phyloP scores from a whole-genome alignment of 2,888 invertebrate genomes.

The Mythimna lalbum region DNA sequence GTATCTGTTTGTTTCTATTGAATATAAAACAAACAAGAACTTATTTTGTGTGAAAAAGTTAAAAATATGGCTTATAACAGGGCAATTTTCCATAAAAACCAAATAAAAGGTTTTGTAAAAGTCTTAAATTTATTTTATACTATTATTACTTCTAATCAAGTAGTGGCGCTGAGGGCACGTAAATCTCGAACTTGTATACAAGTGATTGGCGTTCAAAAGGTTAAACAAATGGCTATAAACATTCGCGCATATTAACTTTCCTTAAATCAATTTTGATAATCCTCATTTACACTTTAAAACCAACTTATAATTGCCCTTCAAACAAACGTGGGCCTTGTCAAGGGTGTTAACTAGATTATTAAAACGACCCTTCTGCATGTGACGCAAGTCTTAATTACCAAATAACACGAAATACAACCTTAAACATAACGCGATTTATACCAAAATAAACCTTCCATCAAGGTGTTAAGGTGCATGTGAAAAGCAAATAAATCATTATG shows the following conservation, averaged over 20 bases:
- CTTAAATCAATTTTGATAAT: slow-evolving; percentile 18
- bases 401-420: slow-evolving; percentile 38
- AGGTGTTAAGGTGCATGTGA: slow-evolving; percentile 32
- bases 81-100: no score
- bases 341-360: slow-evolving; percentile 53
- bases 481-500: slow-evolving; percentile 19
- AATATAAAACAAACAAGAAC: no score
- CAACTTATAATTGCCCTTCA: slow-evolving; percentile 23
- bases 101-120: no score
- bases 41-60: no score
- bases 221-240: neutral
- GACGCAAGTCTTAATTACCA: slow-evolving; percentile 48
- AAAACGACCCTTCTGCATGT: slow-evolving; percentile 49
- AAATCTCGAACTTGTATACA: no score
- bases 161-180: no score
- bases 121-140: no score
- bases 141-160: no score
- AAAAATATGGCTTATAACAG: no score
- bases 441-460: slow-evolving; percentile 29
- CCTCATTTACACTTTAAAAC: slow-evolving; percentile 31
- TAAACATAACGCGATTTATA: slow-evolving; percentile 14
- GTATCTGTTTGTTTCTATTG: no score
- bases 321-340: slow-evolving; percentile 35
- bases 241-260: slow-evolving; percentile 11
- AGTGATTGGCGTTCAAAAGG: no score